Evolutionary conservation across 2,797 vertebrate species (phyloP).

Genomic region (Hipposideros larvatus): DNA sequence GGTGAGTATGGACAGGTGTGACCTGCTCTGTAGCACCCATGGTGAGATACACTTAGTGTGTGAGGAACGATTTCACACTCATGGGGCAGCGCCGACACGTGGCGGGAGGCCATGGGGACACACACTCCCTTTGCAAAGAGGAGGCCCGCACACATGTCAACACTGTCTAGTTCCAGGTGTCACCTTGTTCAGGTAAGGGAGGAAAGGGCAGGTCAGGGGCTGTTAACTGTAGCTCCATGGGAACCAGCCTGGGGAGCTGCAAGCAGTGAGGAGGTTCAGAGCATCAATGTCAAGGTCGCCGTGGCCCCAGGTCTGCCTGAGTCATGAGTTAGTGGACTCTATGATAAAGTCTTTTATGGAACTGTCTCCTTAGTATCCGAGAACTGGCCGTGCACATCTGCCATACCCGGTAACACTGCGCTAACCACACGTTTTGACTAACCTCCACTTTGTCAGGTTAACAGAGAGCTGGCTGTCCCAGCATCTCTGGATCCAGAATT

Average conservation of each 20-base stretch:
- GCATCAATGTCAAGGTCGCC: not conserved
- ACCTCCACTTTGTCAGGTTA: not conserved
- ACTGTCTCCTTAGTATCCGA: not conserved
- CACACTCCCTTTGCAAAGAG: not conserved
- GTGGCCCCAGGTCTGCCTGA: not conserved
- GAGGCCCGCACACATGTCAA: not conserved
- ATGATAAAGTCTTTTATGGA: not conserved
- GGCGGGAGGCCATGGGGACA: not conserved
- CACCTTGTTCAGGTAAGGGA: not conserved
- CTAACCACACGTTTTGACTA: not conserved
- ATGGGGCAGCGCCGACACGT: not conserved
- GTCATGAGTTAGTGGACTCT: not conserved
- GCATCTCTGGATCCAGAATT: not conserved
- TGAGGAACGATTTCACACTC: not conserved
- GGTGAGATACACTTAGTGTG: not conserved
- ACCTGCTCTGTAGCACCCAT: accelerated
- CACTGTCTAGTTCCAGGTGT: not conserved
- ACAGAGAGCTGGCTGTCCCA: not conserved
- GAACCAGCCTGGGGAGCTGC: not conserved
- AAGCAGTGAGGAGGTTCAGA: not conserved
- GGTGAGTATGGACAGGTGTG: not conserved
- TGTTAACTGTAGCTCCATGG: not conserved
- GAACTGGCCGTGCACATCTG: not conserved
- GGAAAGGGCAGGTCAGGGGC: not conserved
- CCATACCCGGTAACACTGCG: accelerated